Conservation (phyloP, 2,113 vertebrate species). For the Athene cunicularia region DNA sequence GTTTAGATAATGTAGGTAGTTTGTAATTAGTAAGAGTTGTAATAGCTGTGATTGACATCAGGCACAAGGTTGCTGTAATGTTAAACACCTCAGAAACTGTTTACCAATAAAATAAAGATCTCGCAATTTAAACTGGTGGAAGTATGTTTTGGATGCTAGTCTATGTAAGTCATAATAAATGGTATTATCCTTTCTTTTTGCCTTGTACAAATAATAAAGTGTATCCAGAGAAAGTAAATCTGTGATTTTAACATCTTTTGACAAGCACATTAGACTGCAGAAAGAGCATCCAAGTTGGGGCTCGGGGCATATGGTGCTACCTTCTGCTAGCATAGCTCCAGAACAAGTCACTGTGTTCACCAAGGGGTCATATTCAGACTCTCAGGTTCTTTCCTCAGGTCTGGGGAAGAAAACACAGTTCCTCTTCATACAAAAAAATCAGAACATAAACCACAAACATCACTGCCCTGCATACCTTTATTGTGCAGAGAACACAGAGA, state of each 20-base stretch:
- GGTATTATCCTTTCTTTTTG: neutral
- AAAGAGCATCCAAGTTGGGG: constrained; percentile 92
- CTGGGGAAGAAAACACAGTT: neutral
- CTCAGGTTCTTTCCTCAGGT: constrained; percentile 79
- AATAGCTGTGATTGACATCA: neutral
- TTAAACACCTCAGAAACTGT: neutral
- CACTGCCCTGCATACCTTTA: neutral
- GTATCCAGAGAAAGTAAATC: constrained; percentile 72
- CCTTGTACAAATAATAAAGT: constrained; percentile 43
- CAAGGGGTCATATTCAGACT: constrained; percentile 78
- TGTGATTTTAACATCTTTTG: constrained; percentile 91
- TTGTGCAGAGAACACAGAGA: neutral
- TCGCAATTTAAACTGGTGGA: neutral
- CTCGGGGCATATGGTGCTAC: constrained; percentile 90
- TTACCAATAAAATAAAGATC: neutral
- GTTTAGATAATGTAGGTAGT: neutral
- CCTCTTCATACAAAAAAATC: neutral
- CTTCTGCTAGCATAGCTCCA: constrained; percentile 88
- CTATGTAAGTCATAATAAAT: neutral
- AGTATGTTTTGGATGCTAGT: neutral
- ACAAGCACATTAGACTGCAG: constrained; percentile 94
- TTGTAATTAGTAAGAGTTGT: neutral
- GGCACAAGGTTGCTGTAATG: neutral
- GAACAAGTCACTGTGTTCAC: constrained; percentile 83
- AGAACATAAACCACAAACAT: neutral